phyloP scores from a whole-genome alignment of 2,113 vertebrate species.

The Hyperoodon ampullatus region DNA sequence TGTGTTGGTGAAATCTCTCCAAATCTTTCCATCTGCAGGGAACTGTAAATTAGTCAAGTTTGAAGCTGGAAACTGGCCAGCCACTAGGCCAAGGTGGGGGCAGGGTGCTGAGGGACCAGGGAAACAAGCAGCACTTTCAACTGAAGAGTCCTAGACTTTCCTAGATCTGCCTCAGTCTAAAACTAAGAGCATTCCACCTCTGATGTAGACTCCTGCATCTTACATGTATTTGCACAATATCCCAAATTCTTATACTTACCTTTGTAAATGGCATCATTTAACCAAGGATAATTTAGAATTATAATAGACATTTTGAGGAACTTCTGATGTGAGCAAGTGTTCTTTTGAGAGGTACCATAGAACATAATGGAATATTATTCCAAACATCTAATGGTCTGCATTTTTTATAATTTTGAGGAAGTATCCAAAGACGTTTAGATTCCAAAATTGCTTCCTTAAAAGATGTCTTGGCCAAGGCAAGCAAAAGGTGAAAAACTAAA shows the following conservation, averaged over 20 bases:
- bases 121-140: background rate
- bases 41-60: background rate
- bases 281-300: background rate
- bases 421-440: background rate
- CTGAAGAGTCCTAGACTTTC: background rate
- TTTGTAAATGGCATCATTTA: background rate
- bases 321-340: background rate
- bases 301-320: background rate
- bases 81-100: too few relatives aligned
- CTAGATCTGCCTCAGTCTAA: background rate
- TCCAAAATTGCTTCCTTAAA: background rate
- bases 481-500: background rate
- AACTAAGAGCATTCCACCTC: background rate
- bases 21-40: background rate
- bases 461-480: background rate
- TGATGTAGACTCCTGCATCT: background rate
- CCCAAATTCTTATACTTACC: background rate
- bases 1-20: background rate
- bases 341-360: background rate
- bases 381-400: background rate
- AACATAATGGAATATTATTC: background rate
- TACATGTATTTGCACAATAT: background rate
- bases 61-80: background rate
- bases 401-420: background rate
- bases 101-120: background rate